phyloP scores from a whole-genome alignment of 1,140 invertebrate genomes.

The Drosophila punjabiensis region DNA sequence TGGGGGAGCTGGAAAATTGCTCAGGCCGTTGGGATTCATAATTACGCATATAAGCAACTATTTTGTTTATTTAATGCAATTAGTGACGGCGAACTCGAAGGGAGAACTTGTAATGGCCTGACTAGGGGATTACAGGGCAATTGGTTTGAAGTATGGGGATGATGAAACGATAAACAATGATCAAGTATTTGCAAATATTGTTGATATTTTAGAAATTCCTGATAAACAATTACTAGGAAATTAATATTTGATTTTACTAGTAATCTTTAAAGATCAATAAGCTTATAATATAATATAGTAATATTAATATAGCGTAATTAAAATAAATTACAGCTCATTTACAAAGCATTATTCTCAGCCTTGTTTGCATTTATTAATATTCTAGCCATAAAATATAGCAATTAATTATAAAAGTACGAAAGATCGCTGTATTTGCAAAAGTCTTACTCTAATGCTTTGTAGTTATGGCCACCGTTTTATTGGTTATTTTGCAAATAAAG shows the following conservation, averaged over 20 bases:
- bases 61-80: conserved; percentile 59
- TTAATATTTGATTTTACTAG: too few species aligned
- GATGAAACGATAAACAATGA: conserved; percentile 16
- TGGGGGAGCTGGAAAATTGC: conserved; percentile 11
- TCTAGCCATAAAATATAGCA: conserved; percentile 16
- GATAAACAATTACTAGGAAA: neutral
- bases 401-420: conserved; percentile 19
- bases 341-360: neutral
- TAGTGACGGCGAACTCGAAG: conserved; percentile 32
- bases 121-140: conserved; percentile 28
- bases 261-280: neutral
- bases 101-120: conserved; percentile 23
- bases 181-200: conserved; percentile 28
- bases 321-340: conserved; percentile 1
- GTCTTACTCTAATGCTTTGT: neutral
- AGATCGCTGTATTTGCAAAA: conserved; percentile 1
- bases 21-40: conserved; percentile 50
- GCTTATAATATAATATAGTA: neutral
- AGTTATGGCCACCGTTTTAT: conserved; percentile 24
- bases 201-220: neutral
- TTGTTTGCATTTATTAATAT: conserved; percentile 8
- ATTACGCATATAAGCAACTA: conserved; percentile 67
- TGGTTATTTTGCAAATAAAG: conserved; percentile 32
- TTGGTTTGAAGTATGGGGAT: conserved; percentile 1
- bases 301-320: neutral